These are phyloP conservation scores for Budorcas taxicolor DNA, from an alignment of 2,113 vertebrate species.

Conservation along the genomic window DNA sequence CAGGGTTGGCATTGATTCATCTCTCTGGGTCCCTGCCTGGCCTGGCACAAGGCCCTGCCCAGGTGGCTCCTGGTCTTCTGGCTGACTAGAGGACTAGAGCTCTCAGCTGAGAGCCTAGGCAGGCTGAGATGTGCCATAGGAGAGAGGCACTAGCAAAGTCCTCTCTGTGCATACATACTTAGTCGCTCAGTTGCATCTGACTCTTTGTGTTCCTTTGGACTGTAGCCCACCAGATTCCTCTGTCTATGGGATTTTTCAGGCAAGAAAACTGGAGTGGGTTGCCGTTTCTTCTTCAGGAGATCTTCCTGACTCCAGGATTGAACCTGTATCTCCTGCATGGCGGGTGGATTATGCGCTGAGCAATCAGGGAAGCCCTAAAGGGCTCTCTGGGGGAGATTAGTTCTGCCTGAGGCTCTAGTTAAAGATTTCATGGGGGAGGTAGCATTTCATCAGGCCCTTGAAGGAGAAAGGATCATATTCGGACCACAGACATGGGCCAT, in stretches of 20 bases:
- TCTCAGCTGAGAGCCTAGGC: neutral
- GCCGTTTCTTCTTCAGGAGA: neutral
- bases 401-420: neutral
- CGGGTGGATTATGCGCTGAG: neutral
- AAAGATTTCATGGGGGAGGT: neutral
- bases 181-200: neutral
- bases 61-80: neutral
- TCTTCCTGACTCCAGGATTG: neutral
- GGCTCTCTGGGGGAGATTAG: neutral
- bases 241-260: neutral
- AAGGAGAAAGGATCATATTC: neutral
- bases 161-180: neutral
- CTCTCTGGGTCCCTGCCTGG: neutral
- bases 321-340: neutral
- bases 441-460: neutral
- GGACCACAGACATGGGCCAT: neutral
- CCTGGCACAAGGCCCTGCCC: neutral
- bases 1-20: neutral
- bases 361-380: neutral
- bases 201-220: neutral
- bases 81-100: neutral
- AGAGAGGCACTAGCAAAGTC: neutral
- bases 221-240: neutral
- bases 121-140: neutral
- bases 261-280: neutral